Base-by-base conservation (phyloP, 1,140 invertebrate species). In the Himalopsyche phryganea region DNA sequence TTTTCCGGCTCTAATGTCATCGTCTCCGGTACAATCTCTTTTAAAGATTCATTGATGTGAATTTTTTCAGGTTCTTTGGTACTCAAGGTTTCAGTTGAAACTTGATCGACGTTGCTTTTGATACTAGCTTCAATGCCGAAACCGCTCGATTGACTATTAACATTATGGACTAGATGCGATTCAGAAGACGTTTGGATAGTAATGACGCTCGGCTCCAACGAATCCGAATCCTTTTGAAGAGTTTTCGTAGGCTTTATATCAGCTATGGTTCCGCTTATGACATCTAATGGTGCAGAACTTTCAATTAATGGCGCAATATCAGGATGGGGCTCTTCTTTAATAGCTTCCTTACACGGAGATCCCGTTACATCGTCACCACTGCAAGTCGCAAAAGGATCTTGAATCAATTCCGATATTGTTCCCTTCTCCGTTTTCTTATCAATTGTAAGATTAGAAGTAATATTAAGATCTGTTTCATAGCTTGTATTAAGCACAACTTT, bases 401-500 rank as follows among this genome's bases (percentile, higher is more conserved):
- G 60, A 18, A 65, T 17, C n/a, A 65, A 20, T 20, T 60, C 57
- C 42, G 50, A 28, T 0, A 60, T 11, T 9, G 40, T 46, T 17
- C 57, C 57, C 1, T 50, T 38, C 14, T 59, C 45, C 1, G 20
- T 14, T 50, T 60, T 67, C 52, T 67, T 67, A 55, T 79, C 76
- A 9, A 73, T 66, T 40, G 78, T 80, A 51, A 75, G 66, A 69
- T 80, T 79, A 48, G 68, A 71, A 60, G 74, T 78, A 63, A 73
- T 70, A 63, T 79, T 77, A 44, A 69, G 60, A 70, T 79, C 75
- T 33, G 71, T 73, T 67, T 79, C 77, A 61, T 72, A 78, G 60
- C 79, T 83, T 1, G 79, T 76, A 65, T 87, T 87, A 44, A 86
- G 69, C n/a, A 82, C 78, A n/a, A 84, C 80, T 69, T 85, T 85